Evolutionary conservation across 2,888 invertebrate genomes (phyloP).

Genomic region (Caenorhabditis afra): DNA sequence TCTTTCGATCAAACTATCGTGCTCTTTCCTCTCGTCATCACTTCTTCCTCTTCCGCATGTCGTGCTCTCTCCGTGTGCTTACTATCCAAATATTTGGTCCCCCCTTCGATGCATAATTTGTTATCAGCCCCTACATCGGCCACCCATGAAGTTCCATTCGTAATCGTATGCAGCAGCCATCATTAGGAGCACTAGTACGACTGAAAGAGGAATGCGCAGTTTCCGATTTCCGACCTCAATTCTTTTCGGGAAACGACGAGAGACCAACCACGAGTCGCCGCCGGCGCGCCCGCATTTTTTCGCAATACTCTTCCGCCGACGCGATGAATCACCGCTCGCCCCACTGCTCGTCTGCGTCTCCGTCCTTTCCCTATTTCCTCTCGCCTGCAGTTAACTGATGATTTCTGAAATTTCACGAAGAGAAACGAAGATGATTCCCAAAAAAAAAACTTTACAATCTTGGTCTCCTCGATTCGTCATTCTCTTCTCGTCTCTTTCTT

Average conservation of each 20-base stretch:
- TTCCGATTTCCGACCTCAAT: conserved; percentile 53
- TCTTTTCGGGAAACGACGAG: conserved; percentile 9
- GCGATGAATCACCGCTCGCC: conserved; percentile 35
- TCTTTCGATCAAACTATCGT: conserved; percentile 7
- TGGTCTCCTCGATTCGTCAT: background rate
- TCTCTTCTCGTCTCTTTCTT: conserved; percentile 1
- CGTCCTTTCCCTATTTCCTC: conserved; percentile 2
- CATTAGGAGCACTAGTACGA: too few species aligned
- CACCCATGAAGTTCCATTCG: background rate
- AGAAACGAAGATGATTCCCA: conserved; percentile 1
- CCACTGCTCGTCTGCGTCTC: conserved; percentile 16
- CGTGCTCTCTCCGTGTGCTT: conserved; percentile 1
- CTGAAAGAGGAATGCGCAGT: conserved; percentile 23
- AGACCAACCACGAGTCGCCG: conserved; percentile 15
- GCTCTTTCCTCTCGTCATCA: conserved; percentile 11
- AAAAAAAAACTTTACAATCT: background rate
- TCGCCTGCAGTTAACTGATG: background rate
- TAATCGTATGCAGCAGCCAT: too few species aligned
- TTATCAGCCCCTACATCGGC: conserved; percentile 20
- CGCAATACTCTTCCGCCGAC: conserved; percentile 47
- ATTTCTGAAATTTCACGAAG: conserved; percentile 22
- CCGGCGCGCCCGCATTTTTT: conserved; percentile 19
- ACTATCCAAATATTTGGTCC: conserved; percentile 38
- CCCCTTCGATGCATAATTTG: conserved; percentile 22
- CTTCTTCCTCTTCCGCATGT: conserved; percentile 21